Base-by-base conservation (phyloP, 1,140 invertebrate genomes). In the Orius laevigatus region DNA sequence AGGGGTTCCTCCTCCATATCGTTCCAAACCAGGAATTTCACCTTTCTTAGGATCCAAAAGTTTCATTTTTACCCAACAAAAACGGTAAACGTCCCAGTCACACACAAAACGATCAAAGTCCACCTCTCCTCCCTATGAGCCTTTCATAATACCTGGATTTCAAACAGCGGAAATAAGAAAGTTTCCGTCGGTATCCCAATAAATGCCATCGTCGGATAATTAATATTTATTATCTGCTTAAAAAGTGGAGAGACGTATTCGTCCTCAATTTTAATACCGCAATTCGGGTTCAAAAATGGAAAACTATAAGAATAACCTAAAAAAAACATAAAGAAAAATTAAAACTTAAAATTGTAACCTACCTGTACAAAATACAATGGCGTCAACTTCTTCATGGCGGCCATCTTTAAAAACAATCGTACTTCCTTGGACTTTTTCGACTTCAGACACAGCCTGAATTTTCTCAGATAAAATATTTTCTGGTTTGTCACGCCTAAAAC, bases 221-320 rank as follows among this genome's bases (percentile, higher is more conserved):
- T 62, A 0, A 78, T 72, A 59, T 85, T 79, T 5, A 88, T 70
- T 1, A 84, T 60, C 52, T 87, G 80, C 55, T 79, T 76, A 60
- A 82, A 84, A 3, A 90, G 66, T 0, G 81, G 78, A 18, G 69
- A 66, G 2, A 89, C 67, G 50, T 71, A 71, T 56, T 78, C 73
- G 15, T 75, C 70, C 0, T 75, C 64, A 0, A 76, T 65, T 8
- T 59, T 63, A 3, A 85, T 59, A 2, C 69, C 70, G 55, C 75
- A 75, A 5, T 63, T 70, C 9, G 65, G 54, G 31, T 72, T 64
- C 5, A 87, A 59, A 64, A 85, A 85, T 1, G 78, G 75, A 58
- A 76, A 81, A 31, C 58, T 60, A 56, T 71, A 81, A 36, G 68
- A 58, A 57, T 82, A 87, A 1, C 84, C 82, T 55, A 63, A 25